Conservation (phyloP, 1,140 invertebrate genomes). For the Sitobion miscanthi region DNA sequence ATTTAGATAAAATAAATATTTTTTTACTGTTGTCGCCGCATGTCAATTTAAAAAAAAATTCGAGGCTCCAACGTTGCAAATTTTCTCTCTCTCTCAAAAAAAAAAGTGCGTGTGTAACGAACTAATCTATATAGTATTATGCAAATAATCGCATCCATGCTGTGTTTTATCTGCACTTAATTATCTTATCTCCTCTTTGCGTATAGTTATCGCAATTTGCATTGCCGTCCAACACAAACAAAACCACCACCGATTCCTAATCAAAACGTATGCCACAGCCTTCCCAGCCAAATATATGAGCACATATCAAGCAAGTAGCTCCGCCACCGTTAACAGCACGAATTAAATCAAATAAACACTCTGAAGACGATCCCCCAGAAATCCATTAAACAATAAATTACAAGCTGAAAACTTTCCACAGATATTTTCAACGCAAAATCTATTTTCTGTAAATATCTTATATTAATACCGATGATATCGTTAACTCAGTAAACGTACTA, state of each 20-base stretch:
- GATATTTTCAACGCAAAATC: neutral
- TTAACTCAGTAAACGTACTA: neutral
- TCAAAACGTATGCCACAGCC: neutral
- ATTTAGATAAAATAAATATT: neutral
- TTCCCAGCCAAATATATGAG: neutral
- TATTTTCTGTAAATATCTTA: neutral
- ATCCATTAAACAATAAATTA: neutral
- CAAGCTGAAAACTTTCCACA: neutral
- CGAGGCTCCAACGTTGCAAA: neutral
- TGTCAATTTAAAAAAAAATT: neutral
- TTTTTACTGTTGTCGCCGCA: neutral
- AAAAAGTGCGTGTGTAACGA: neutral
- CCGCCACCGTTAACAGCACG: neutral
- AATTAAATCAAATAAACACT: slow-evolving; percentile 12
- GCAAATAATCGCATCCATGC: neutral
- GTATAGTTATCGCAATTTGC: neutral
- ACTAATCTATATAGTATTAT: neutral
- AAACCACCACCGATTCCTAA: neutral
- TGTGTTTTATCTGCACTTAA: neutral
- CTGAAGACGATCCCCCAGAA: neutral
- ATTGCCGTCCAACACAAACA: neutral
- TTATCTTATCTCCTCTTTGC: neutral
- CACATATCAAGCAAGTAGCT: neutral
- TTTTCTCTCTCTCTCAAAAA: neutral
- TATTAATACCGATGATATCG: neutral